phyloP scores from a whole-genome alignment of 2,797 vertebrate species.

The Picus viridis region DNA sequence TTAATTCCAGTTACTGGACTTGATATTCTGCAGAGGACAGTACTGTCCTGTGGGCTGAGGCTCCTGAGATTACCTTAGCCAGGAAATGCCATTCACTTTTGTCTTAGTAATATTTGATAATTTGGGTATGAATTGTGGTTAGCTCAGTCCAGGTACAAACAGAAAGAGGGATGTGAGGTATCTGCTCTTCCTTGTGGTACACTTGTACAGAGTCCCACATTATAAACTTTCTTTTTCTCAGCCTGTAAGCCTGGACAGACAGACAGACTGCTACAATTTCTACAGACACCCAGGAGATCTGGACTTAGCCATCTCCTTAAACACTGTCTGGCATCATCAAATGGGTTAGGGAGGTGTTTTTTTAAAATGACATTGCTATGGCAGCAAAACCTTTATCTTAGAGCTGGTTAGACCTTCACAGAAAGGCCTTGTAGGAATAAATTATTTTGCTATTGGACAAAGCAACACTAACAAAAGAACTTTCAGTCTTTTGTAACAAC shows the following conservation, averaged over 20 bases:
- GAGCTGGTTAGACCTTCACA: background rate
- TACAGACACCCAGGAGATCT: background rate
- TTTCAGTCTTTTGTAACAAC: background rate
- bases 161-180: background rate
- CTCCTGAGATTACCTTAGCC: background rate
- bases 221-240: background rate
- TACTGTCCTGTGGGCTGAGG: background rate
- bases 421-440: background rate
- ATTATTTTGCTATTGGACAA: background rate
- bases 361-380: background rate
- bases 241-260: background rate
- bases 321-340: background rate
- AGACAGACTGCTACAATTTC: background rate
- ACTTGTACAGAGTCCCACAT: background rate
- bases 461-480: background rate
- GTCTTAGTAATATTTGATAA: background rate
- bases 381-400: background rate
- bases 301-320: rapidly evolving
- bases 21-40: conserved; percentile 48
- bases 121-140: background rate
- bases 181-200: background rate
- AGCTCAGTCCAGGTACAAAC: background rate
- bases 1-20: conserved; percentile 39
- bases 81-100: background rate
- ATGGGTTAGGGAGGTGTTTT: background rate